Evolutionary conservation across 2,888 invertebrate genomes (phyloP), one percentile per base, ranked within the genome.

Genomic region (Timema cristinae): DNA sequence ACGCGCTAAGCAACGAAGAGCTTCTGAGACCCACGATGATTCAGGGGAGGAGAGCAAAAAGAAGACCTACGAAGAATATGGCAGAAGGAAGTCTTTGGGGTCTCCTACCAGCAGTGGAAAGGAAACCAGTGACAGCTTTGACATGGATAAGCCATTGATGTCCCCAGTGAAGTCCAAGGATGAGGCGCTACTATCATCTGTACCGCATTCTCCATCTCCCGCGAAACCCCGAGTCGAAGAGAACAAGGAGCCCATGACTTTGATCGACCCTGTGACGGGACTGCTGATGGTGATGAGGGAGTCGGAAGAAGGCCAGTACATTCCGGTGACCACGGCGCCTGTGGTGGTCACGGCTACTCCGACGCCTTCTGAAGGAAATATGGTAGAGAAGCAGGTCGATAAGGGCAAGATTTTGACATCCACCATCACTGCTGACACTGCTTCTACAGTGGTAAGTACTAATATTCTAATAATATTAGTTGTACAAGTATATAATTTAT

Each of bases 261-360:
- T 91, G 16, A 90, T 91, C 63, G 92, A 92, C 81, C 91, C 91
- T 0, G 90, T 91, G 0, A 91, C 91, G 0, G 91, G 91, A 4
- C 83, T 90, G 76, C 82, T 92, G 51, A 89, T 88, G 72, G 89
- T 89, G 0, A 88, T 90, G 86, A 84, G 88, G 77, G 90, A 90
- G 77, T 88, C 88, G 67, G 91, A 90, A 78, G 91, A 91, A 78
- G 89, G 89, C 11, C 86, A 87, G 76, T 89, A 89, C 79, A 86
- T 89, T 72, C 88, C 89, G 2, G 84, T 89, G 48, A 71, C 72
- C 5, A 73, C 73, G 32, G 73, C 68, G 66, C 16, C 71, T 16
- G 52, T 51, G 15, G 69, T 67, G 32, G 32, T 32, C 32, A 32
- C 32, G 32, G 32, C 32, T 32, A 32, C 32, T 32, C 32, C 32